A percentile compares a stretch with the other conserved stretches of the same genome.
These are phyloP conservation scores for Imbricaverruca yamaguchii DNA, from an alignment of 2,888 invertebrate genomes.

Conservation along the genomic window DNA sequence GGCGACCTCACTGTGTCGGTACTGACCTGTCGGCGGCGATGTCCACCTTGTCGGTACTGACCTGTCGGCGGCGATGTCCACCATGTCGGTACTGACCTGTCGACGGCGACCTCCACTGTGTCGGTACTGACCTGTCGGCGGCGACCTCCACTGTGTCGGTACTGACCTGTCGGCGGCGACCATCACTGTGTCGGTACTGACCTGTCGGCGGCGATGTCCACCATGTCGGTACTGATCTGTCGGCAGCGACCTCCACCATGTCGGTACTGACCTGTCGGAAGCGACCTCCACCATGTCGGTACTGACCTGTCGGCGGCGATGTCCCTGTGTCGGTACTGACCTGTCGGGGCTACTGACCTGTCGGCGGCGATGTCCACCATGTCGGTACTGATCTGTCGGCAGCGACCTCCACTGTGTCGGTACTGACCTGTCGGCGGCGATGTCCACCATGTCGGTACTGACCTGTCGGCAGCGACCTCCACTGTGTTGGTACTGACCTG, in stretches of 20 bases:
- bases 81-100: slow-evolving; percentile 58
- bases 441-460: slow-evolving; percentile 48
- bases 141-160: slow-evolving; percentile 54
- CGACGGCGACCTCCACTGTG: slow-evolving; percentile 66
- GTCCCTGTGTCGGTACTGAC: too few species aligned
- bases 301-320: slow-evolving; percentile 72
- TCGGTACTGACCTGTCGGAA: slow-evolving; percentile 59
- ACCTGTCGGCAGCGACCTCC: slow-evolving; percentile 77
- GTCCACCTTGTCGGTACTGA: slow-evolving; percentile 48
- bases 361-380: slow-evolving; percentile 75
- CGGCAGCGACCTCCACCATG: slow-evolving; percentile 66
- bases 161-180: slow-evolving; percentile 71
- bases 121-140: slow-evolving; percentile 59
- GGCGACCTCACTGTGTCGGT: slow-evolving; percentile 53
- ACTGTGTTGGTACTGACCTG: slow-evolving; percentile 56
- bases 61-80: slow-evolving; percentile 77
- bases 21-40: slow-evolving; percentile 72
- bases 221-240: slow-evolving; percentile 58
- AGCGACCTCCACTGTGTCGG: slow-evolving; percentile 54
- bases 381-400: slow-evolving; percentile 59
- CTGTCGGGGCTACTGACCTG: slow-evolving; percentile 60
- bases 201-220: slow-evolving; percentile 77
- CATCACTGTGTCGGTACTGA: slow-evolving; percentile 48
- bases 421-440: slow-evolving; percentile 69
- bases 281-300: slow-evolving; percentile 54